phyloP scores from a whole-genome alignment of 2,888 invertebrate species.

The Megamerina dolium region DNA sequence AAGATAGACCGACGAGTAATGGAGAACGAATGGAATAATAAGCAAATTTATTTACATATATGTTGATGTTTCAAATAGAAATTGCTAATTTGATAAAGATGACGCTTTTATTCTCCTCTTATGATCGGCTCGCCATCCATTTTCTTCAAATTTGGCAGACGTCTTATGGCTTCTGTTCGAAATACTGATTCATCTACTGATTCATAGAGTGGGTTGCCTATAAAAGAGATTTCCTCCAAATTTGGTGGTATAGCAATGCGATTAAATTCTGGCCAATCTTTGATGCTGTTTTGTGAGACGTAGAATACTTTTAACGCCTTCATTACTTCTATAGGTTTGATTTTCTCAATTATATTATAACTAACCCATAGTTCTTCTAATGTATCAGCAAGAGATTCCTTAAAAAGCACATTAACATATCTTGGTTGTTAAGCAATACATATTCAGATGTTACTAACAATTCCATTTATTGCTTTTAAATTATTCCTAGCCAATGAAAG shows the following conservation, averaged over 20 bases:
- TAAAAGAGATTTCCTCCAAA: conserved; percentile 73
- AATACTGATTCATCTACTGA: conserved; percentile 65
- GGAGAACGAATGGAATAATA: no score
- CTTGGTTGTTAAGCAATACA: neutral
- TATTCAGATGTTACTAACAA: conserved; percentile 51
- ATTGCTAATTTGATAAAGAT: no score
- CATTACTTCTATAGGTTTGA: conserved; percentile 78
- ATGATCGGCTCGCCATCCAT: conserved; percentile 68
- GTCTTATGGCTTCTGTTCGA: conserved; percentile 63
- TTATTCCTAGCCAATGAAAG: conserved; percentile 83
- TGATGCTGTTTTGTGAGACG: conserved; percentile 77
- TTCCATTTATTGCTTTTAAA: conserved; percentile 82
- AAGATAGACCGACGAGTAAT: no score
- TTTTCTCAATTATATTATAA: conserved; percentile 86
- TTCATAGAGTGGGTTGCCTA: conserved; percentile 74
- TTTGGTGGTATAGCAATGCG: conserved; percentile 68
- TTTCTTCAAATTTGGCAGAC: conserved; percentile 71
- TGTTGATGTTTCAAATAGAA: no score
- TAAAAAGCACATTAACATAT: neutral
- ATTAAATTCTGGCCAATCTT: conserved; percentile 85
- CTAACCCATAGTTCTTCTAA: conserved; percentile 92
- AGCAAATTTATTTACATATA: no score
- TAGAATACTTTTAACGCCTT: conserved; percentile 77
- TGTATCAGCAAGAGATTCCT: conserved; percentile 81
- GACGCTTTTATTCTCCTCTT: conserved; percentile 21